Percentiles rank a stretch among this genome's conserved stretches.
Conservation (phyloP, 2,113 vertebrate species). For the Scophthalmus maximus region DNA sequence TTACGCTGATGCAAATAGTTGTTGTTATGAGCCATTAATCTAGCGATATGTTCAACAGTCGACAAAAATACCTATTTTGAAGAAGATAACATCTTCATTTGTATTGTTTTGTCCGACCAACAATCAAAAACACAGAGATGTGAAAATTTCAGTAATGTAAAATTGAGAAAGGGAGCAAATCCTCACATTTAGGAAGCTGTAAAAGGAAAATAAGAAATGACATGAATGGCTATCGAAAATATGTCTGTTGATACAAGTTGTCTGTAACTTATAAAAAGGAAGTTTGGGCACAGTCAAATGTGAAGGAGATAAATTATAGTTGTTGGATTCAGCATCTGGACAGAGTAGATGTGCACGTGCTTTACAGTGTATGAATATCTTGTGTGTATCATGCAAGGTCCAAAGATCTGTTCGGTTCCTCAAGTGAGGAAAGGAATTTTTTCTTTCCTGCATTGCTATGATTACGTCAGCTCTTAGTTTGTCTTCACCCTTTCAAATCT, state of each 20-base stretch:
- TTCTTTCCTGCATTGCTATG: conserved; percentile 4
- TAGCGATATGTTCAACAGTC: not conserved
- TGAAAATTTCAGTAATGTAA: not conserved
- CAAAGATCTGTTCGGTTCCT: conserved; percentile 24
- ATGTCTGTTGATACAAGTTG: too few relatives aligned
- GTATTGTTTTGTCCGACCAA: not conserved
- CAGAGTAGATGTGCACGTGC: not conserved
- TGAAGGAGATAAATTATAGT: not conserved
- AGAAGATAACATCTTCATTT: not conserved
- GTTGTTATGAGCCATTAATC: not conserved
- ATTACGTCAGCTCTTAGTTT: conserved; percentile 29
- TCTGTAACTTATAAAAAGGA: too few relatives aligned
- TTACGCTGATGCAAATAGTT: not conserved
- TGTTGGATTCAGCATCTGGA: not conserved
- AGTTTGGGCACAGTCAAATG: not conserved
- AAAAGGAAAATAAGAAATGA: not conserved
- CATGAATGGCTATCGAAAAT: too few relatives aligned
- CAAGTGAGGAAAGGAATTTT: conserved; percentile 9
- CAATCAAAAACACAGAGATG: not conserved
- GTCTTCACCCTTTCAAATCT: not conserved
- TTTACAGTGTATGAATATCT: not conserved
- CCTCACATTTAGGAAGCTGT: not conserved
- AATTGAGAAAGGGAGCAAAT: not conserved
- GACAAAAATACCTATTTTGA: too few relatives aligned
- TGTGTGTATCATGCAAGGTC: not conserved